phyloP scores from a whole-genome alignment of 2,113 vertebrate genomes.

The Crocuta crocuta region DNA sequence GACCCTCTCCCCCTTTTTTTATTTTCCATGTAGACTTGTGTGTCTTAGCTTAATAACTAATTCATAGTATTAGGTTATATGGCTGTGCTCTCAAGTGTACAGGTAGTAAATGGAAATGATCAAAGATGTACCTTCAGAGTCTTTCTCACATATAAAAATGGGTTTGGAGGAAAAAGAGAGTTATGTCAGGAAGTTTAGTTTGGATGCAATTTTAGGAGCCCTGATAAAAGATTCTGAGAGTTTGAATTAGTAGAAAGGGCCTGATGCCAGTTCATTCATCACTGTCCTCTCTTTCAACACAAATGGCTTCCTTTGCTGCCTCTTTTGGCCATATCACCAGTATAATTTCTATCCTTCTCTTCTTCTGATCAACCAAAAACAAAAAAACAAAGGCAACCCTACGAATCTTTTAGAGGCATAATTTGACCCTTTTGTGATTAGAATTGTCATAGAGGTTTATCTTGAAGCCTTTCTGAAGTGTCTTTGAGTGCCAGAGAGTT shows the following conservation, averaged over 20 bases:
- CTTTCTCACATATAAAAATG: neutral
- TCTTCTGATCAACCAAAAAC: neutral
- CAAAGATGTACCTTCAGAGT: neutral
- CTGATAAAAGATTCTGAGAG: neutral
- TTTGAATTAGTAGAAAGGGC: neutral
- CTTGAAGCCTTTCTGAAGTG: neutral
- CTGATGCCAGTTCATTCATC: neutral
- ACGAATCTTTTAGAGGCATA: neutral
- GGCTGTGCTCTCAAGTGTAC: slow-evolving; percentile 13
- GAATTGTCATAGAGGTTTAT: neutral
- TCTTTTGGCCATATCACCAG: neutral
- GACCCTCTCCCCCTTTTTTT: neutral
- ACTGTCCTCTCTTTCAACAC: neutral
- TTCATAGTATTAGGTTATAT: neutral
- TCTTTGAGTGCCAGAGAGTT: neutral
- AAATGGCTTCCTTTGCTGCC: neutral
- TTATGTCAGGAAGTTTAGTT: neutral
- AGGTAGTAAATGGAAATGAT: neutral
- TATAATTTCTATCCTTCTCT: neutral
- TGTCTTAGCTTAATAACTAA: slow-evolving; percentile 10
- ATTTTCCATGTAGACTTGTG: neutral
- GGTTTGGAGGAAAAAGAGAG: neutral
- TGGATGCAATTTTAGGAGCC: neutral
- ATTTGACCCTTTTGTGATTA: neutral
- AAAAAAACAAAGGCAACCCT: neutral